Conservation (phyloP, 2,797 vertebrate genomes). For the Danio aesculapii region DNA sequence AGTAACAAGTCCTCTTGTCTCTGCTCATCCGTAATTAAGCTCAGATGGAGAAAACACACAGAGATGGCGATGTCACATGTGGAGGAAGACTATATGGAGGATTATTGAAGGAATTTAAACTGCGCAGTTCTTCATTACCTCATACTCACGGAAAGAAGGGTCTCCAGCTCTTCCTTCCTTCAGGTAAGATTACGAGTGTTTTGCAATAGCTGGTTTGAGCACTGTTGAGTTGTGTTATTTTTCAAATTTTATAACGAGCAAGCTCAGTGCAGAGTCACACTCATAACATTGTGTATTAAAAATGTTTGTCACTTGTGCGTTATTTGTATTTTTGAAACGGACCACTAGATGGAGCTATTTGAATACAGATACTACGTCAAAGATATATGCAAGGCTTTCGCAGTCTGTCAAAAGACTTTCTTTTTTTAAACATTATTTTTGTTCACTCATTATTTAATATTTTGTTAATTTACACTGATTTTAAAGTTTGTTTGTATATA, state of each 20-base stretch:
- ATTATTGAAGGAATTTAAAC: conserved; percentile 7
- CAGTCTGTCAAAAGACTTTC: no score
- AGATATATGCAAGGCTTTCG: background rate
- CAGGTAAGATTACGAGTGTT: background rate
- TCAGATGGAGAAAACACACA: background rate
- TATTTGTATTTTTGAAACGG: background rate
- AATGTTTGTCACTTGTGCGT: background rate
- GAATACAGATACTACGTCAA: background rate
- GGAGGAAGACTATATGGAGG: background rate
- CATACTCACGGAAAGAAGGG: background rate
- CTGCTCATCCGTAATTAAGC: background rate
- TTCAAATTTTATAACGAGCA: background rate
- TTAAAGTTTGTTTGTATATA: background rate
- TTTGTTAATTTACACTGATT: background rate
- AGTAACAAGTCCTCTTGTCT: conserved; percentile 9
- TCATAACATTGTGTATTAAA: background rate
- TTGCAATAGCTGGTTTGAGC: background rate
- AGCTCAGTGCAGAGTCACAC: background rate
- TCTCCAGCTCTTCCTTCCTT: background rate
- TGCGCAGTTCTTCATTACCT: conserved; percentile 1
- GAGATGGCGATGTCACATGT: background rate
- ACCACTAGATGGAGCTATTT: conserved; percentile 37
- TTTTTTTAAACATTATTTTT: no score
- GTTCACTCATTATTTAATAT: background rate
- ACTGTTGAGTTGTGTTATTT: background rate